Evolutionary conservation across 1,140 invertebrate genomes (phyloP).

Genomic region (Caenorhabditis briggsae): DNA sequence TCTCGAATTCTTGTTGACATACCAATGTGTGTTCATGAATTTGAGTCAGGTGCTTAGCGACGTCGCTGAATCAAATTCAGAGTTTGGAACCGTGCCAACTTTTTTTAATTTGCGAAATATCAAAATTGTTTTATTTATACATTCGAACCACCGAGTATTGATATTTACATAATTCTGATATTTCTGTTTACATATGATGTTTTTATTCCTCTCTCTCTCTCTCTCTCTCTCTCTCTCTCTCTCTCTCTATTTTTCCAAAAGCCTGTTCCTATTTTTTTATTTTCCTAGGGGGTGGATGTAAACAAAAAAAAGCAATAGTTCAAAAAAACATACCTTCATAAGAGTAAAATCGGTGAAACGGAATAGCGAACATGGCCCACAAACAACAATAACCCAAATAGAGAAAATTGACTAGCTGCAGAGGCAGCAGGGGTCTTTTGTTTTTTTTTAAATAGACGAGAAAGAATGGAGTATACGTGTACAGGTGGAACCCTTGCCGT

Average conservation of each 20-base stretch:
- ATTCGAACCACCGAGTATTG: too few species aligned
- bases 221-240: too few species aligned
- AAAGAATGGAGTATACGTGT: neutral
- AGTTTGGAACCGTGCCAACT: too few species aligned
- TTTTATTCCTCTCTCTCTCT: neutral
- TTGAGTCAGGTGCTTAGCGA: too few species aligned
- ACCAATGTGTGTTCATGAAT: too few species aligned
- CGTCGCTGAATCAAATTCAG: too few species aligned
- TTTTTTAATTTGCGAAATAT: too few species aligned
- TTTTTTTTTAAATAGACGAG: conserved; percentile 21
- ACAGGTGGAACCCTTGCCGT: conserved; percentile 13
- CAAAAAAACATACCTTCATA: conserved; percentile 34
- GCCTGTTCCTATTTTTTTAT: neutral
- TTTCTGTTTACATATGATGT: conserved; percentile 3
- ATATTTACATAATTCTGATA: conserved; percentile 2
- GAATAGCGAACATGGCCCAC: conserved; percentile 39
- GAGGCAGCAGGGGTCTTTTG: neutral
- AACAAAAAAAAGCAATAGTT: neutral
- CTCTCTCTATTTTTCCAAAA: neutral
- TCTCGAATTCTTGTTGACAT: too few species aligned
- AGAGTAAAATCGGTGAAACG: conserved; percentile 32
- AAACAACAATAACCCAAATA: conserved; percentile 4
- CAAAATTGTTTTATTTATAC: too few species aligned
- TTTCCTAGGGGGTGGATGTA: too few species aligned
- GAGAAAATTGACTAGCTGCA: neutral